These are phyloP conservation scores for Cydia amplana DNA, from an alignment of 1,140 invertebrate species.

Conservation along the genomic window DNA sequence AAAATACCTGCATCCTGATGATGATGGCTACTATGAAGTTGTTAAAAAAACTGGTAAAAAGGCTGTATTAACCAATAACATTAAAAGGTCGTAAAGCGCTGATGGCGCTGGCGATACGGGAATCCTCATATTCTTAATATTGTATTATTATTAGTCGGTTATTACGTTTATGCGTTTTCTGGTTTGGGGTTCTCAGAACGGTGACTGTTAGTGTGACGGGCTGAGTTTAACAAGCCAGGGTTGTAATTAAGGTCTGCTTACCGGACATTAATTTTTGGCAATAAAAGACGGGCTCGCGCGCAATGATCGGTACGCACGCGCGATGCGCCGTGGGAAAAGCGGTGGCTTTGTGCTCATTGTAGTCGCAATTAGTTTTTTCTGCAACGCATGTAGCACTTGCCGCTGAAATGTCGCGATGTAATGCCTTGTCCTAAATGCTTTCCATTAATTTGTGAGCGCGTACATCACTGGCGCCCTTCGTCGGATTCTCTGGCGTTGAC, in stretches of 20 bases:
- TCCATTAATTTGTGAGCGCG: conserved; percentile 59
- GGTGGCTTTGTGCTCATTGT: conserved; percentile 74
- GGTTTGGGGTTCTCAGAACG: conserved; percentile 53
- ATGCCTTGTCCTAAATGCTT: conserved; percentile 67
- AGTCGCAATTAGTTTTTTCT: conserved; percentile 75
- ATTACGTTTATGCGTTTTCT: conserved; percentile 55
- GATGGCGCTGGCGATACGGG: conserved; percentile 44
- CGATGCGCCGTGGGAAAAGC: conserved; percentile 74
- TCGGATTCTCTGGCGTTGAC: not conserved
- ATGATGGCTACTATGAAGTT: conserved; percentile 48
- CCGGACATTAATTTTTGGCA: conserved; percentile 78
- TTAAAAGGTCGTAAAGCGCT: conserved; percentile 62
- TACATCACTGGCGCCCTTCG: conserved; percentile 39
- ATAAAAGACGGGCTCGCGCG: conserved; percentile 72
- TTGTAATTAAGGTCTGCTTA: conserved; percentile 74
- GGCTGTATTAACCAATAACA: conserved; percentile 60
- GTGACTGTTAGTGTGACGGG: conserved; percentile 49
- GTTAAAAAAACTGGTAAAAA: conserved; percentile 44
- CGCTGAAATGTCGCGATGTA: conserved; percentile 68
- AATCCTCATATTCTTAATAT: conserved; percentile 54
- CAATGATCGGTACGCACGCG: conserved; percentile 69
- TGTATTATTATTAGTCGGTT: conserved; percentile 61
- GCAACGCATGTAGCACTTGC: conserved; percentile 58
- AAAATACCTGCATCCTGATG: not conserved
- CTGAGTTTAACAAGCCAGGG: conserved; percentile 52